A percentile compares a stretch with the other conserved stretches of the same genome.
Conservation (phyloP, 2,797 vertebrate species). For the Anolis apletophallus region DNA sequence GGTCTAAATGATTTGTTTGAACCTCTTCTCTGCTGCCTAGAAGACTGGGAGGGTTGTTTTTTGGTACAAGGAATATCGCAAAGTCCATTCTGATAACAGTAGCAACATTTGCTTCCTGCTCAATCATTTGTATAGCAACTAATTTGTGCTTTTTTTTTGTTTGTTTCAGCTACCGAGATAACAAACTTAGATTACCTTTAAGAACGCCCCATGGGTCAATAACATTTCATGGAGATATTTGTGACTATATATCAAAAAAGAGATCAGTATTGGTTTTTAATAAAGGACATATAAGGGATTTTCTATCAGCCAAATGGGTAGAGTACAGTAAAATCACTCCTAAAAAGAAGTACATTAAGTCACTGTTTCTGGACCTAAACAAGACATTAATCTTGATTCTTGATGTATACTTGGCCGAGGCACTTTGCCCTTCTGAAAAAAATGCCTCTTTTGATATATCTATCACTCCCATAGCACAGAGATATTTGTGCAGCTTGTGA, state of each 20-base stretch:
- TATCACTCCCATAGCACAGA: too few species aligned
- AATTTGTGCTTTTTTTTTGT: not conserved
- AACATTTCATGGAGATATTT: not conserved
- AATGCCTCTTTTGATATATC: too few species aligned
- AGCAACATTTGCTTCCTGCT: constrained; percentile 6
- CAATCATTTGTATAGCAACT: not conserved
- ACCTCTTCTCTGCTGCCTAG: too few species aligned
- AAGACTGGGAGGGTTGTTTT: not conserved
- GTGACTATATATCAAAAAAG: not conserved
- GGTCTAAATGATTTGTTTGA: not conserved
- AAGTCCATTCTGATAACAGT: not conserved
- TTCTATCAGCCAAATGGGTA: not conserved
- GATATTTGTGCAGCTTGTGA: too few species aligned
- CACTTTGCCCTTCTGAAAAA: not conserved
- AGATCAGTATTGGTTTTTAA: not conserved
- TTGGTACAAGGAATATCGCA: not conserved
- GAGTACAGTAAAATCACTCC: too few species aligned
- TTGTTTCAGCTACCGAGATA: not conserved
- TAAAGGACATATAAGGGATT: not conserved
- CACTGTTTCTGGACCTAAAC: not conserved
- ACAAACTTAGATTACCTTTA: not conserved
- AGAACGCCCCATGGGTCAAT: not conserved
- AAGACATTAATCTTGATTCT: not conserved
- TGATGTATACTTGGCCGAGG: too few species aligned
- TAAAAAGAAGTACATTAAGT: not conserved